A percentile compares a stretch with the other conserved stretches of the same genome.
Conservation (phyloP, 2,888 invertebrate genomes). For the Byasa hedistus region DNA sequence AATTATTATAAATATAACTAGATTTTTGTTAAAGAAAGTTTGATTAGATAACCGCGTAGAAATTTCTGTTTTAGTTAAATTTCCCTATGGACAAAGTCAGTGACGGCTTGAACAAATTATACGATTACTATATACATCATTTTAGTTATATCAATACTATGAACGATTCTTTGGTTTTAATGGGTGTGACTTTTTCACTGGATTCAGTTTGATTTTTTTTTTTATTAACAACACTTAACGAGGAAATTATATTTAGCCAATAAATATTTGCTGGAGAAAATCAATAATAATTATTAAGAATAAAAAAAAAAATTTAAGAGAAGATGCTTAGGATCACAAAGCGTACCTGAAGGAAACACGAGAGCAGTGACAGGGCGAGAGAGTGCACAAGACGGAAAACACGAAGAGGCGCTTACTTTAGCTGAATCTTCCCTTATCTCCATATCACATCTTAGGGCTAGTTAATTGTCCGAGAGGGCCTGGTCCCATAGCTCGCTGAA, state of each 20-base stretch:
- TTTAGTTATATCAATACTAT: background rate
- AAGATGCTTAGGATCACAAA: conserved; percentile 1
- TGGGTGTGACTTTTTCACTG: no score
- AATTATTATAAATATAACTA: no score
- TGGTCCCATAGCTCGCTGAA: conserved; percentile 56
- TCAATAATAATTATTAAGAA: no score
- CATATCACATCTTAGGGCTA: conserved; percentile 72
- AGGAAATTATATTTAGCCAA: no score
- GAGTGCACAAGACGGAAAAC: conserved; percentile 71
- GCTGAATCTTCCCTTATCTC: conserved; percentile 68
- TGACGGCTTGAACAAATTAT: conserved; percentile 6
- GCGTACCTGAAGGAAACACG: conserved; percentile 65
- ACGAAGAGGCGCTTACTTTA: conserved; percentile 63
- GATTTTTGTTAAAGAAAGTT: conserved; percentile 6
- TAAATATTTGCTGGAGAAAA: no score
- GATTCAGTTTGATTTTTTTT: no score
- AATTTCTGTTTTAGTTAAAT: conserved; percentile 13
- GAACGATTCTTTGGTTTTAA: no score
- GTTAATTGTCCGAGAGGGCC: conserved; percentile 66
- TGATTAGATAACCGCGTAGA: conserved; percentile 14
- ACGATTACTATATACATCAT: conserved; percentile 4
- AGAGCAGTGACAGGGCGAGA: conserved; percentile 62
- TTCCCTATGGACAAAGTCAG: conserved; percentile 19
- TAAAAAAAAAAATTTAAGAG: no score
- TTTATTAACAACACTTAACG: no score